These are phyloP conservation scores for Trichechus manatus DNA, from an alignment of 2,113 vertebrate genomes.

Conservation along the genomic window DNA sequence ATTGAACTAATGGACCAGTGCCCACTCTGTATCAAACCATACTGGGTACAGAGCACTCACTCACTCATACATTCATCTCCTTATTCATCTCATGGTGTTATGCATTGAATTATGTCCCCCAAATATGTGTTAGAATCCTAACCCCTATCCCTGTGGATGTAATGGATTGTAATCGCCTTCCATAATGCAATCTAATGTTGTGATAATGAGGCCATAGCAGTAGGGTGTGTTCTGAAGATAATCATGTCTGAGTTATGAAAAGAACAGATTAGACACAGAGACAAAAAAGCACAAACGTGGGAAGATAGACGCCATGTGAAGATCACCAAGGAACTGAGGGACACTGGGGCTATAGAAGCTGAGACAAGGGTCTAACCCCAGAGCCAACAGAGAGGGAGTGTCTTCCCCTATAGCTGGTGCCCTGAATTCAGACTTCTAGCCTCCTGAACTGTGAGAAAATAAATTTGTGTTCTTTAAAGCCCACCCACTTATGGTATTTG, in stretches of 20 bases:
- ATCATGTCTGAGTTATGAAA: not conserved
- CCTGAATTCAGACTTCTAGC: not conserved
- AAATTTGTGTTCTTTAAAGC: too few relatives aligned
- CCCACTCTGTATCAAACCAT: too few relatives aligned
- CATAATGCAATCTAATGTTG: not conserved
- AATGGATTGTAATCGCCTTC: not conserved
- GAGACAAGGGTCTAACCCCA: not conserved
- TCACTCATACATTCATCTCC: fast-evolving
- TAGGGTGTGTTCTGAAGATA: not conserved
- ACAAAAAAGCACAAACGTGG: not conserved
- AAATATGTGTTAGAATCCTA: not conserved
- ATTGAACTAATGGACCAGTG: not conserved
- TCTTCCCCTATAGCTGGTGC: not conserved
- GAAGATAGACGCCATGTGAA: not conserved
- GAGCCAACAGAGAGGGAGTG: not conserved
- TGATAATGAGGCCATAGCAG: not conserved
- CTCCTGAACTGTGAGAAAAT: too few relatives aligned
- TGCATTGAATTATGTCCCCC: not conserved
- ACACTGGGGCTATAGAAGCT: not conserved
- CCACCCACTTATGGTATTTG: too few relatives aligned
- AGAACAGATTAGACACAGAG: not conserved
- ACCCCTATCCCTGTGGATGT: not conserved
- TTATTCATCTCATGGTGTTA: not conserved
- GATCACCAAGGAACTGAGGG: not conserved
- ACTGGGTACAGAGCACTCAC: not conserved